Base-by-base conservation (phyloP, 2,888 invertebrate species). In the Lochmaea crataegi region DNA sequence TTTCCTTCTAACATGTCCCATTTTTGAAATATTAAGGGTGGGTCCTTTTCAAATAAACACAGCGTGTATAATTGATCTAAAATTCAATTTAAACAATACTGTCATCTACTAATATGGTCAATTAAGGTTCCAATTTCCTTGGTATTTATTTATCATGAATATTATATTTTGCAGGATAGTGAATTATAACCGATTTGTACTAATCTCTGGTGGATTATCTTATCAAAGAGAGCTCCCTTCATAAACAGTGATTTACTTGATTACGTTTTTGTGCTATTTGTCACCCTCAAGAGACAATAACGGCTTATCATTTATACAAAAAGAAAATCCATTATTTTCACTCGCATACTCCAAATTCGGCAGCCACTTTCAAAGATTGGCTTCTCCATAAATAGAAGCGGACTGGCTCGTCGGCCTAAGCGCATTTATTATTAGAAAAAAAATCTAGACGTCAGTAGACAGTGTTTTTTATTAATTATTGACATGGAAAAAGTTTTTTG, bases 281-380 rank as follows among this genome's bases (percentile, higher is more conserved):
- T 70, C 70, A 64, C 56, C 57, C 70, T 70, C 57, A 65, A 70
- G 64, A 65, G 64, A 64, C 64, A 57, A 67, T 67, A 74, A 67
- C 66, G 71, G 57, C 67, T 64, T 48, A 73, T 71, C 63, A 66
- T 67, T 73, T 67, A 71, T 68, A 71, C 65, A 53, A 71, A 68
- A 71, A 51, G 58, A 42, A 60, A 67, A 68, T 58, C 71, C 65
- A 61, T 68, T 68, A 65, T 53, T 70, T 68, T 65, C 64, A 68
- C 68, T 66, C 57, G 38, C 41, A 68, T 68, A 51, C 32, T 67
- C 65, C 68, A 63, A 74, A 74, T 56, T 68, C 68, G 51, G 65
- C 67, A 74, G 57, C 67, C 71, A 71, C 74, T 74, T 57, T 38
- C 45, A 38, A 32, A 73, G 60, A 73, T 73, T 73, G 73, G 51